Evolutionary conservation across 2,797 vertebrate species (phyloP).

Genomic region (Chloroceryle amazona): DNA sequence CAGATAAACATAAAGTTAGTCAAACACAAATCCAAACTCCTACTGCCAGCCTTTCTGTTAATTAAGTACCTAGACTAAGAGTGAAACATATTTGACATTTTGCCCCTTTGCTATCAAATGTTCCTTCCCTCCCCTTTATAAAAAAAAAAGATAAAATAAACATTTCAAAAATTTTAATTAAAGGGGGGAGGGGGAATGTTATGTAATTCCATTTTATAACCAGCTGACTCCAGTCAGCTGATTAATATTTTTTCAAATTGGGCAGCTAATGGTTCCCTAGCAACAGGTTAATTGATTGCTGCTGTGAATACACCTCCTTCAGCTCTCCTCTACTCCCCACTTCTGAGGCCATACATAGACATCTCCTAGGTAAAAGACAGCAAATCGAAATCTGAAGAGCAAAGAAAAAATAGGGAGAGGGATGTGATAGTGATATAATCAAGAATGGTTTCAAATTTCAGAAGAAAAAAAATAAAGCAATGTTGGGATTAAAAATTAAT

Average conservation of each 20-base stretch:
- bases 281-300: slow-evolving; percentile 41
- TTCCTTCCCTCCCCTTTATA: neutral
- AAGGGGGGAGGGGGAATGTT: neutral
- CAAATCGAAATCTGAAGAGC: neutral
- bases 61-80: neutral
- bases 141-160: neutral
- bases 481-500: neutral
- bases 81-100: neutral
- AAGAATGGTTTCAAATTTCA: neutral
- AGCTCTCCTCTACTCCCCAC: neutral
- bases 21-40: neutral
- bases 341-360: neutral
- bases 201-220: neutral
- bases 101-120: neutral
- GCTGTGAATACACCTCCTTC: neutral
- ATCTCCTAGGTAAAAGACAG: neutral
- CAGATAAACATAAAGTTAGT: neutral
- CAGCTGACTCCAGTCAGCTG: neutral
- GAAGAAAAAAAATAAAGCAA: neutral
- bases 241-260: neutral
- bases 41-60: neutral
- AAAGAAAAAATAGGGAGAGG: neutral
- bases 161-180: neutral
- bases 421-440: neutral
- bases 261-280: slow-evolving; percentile 12